Percentiles rank a stretch among this genome's conserved stretches.
Conservation (phyloP, 2,888 invertebrate species). For the Andrena minutula region DNA sequence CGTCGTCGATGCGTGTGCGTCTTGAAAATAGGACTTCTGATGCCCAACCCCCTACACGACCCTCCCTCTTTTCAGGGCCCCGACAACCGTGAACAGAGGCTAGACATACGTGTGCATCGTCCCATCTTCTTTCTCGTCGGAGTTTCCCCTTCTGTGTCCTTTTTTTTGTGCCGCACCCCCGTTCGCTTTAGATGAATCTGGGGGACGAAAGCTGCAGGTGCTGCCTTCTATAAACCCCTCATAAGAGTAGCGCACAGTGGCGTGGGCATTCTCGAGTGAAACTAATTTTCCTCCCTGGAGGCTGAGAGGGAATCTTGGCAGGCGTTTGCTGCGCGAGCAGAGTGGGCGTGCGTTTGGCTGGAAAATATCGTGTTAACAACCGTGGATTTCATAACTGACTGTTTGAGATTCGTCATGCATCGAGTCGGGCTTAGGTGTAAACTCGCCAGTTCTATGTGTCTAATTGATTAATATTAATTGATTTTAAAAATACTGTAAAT, state of each 20-base stretch:
- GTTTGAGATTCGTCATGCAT: too few relatives aligned
- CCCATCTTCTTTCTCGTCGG: constrained; percentile 57
- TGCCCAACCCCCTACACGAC: constrained; percentile 42
- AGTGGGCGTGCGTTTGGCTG: not conserved
- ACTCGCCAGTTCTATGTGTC: too few relatives aligned
- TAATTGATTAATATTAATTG: too few relatives aligned
- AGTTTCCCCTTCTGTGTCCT: constrained; percentile 52
- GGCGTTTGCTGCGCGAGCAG: not conserved
- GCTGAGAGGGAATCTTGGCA: not conserved
- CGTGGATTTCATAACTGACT: not conserved
- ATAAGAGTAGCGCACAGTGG: constrained; percentile 66
- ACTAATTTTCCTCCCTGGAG: constrained; percentile 5
- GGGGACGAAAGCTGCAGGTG: constrained; percentile 81
- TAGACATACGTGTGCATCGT: constrained; percentile 51
- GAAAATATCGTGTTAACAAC: not conserved
- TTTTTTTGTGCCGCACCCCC: constrained; percentile 52
- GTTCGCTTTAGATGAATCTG: constrained; percentile 64
- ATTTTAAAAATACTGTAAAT: too few relatives aligned
- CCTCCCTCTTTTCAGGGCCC: constrained; percentile 51
- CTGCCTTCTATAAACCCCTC: constrained; percentile 77
- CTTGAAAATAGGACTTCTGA: constrained; percentile 62
- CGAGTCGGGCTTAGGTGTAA: too few relatives aligned
- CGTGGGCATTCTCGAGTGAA: constrained; percentile 51
- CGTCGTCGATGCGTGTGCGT: constrained; percentile 59
- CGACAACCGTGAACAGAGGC: constrained; percentile 55